Conservation (phyloP, 2,888 invertebrate species). For the Tridacna gigas region DNA sequence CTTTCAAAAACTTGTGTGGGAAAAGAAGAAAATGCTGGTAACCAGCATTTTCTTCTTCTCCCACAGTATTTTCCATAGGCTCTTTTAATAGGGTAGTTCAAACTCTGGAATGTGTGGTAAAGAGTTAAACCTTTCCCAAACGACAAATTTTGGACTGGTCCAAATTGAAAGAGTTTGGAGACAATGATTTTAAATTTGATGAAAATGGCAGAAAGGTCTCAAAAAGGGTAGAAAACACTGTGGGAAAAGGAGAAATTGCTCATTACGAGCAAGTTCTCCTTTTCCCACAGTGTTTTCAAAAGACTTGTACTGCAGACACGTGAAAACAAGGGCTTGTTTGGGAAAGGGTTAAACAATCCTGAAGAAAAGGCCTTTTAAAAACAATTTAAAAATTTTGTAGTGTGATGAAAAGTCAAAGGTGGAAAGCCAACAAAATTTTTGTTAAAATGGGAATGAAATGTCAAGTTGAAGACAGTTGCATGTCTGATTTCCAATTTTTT, state of each 20-base stretch:
- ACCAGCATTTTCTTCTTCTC: not conserved
- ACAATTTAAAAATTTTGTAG: not conserved
- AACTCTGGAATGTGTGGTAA: too few species aligned
- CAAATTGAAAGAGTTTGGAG: too few species aligned
- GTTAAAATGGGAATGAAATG: constrained; percentile 11
- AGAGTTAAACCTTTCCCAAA: too few species aligned
- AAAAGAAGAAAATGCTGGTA: not conserved
- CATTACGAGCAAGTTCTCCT: not conserved
- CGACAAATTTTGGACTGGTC: too few species aligned
- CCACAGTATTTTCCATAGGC: not conserved
- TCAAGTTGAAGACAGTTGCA: not conserved
- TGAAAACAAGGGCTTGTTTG: not conserved
- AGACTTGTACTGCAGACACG: not conserved
- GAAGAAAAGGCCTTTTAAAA: not conserved
- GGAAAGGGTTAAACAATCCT: not conserved
- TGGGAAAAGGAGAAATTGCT: not conserved
- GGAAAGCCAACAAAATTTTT: not conserved
- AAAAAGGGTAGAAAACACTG: not conserved
- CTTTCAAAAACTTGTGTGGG: not conserved
- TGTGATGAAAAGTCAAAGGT: not conserved
- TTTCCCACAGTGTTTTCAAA: not conserved
- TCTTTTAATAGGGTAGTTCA: too few species aligned
- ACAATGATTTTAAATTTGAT: too few species aligned
- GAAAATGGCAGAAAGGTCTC: too few species aligned
- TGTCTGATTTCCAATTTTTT: too few species aligned